Evolutionary conservation across 2,888 invertebrate species (phyloP), one percentile per base, ranked within the genome.

Genomic region (Ormyrus nitidulus): DNA sequence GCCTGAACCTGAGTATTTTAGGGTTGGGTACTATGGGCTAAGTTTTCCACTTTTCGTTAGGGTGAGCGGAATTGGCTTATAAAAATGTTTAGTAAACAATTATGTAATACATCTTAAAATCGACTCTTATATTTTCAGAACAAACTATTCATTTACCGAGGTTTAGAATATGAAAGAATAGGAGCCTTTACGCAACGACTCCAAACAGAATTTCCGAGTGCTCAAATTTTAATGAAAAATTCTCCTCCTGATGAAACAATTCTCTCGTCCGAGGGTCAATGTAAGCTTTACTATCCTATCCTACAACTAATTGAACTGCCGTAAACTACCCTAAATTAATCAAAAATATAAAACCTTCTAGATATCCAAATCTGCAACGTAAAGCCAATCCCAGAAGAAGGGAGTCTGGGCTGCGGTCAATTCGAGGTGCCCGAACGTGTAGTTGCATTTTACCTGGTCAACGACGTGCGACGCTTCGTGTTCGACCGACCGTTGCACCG

Each of bases 291-390:
- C 34, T 34, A 34, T 34, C 34, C 34, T 34, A 34, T 34, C 4
- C 34, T 34, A 34, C 34, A 34, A 34, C 34, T 34, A 34, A 34
- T 34, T 34, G 0, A 13, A 46, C 6, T 49, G 54, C 11, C 10
- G 49, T 62, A 19, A 74, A 34, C 11, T 34, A 49, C 6, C 3
- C 34, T 34, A 34, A 34, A 34, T 34, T 34, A 3, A 34, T 19
- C n/a, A 56, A 10, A 11, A 56, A 56, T 11, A 1, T 72, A 13
- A 59, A 58, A 11, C 46, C 54, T 81, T 82, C n/a, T 87, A 96
- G 96, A 94, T 89, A 97, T 98, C 85, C 98, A 98, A 92, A 98
- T 98, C 84, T 97, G 97, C 90, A 97, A 96, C 91, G 98, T 98
- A 59, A 96, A 97, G 86, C 97, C 98, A 0, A 94, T 98, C 48